A percentile compares a stretch with the other conserved stretches of the same genome.
Conservation (phyloP, 1,140 invertebrate species). For the Drosophila setifemur region DNA sequence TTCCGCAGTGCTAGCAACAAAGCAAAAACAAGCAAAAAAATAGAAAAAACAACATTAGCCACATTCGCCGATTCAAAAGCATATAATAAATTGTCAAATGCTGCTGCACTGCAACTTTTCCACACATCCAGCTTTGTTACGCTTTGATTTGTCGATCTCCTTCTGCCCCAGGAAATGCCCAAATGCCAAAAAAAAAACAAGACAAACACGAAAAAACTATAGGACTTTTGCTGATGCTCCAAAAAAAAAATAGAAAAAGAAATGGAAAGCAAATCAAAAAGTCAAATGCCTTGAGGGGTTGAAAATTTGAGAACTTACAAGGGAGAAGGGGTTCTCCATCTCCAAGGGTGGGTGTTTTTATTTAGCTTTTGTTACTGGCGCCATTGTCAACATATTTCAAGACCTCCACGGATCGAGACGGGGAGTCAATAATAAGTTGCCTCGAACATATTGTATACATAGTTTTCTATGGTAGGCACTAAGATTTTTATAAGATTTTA, state of each 20-base stretch:
- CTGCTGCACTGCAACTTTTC: slow-evolving; percentile 58
- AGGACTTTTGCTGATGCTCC: slow-evolving; percentile 66
- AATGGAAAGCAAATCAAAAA: slow-evolving; percentile 63
- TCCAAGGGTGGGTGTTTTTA: slow-evolving; percentile 8
- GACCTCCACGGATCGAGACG: slow-evolving; percentile 14
- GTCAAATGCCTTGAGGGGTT: slow-evolving; percentile 69
- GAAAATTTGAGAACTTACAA: slow-evolving; percentile 36
- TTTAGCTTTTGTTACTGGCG: slow-evolving; percentile 66
- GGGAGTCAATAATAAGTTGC: slow-evolving; percentile 69
- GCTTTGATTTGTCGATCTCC: slow-evolving; percentile 67
- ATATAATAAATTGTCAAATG: slow-evolving; percentile 71
- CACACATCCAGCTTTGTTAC: slow-evolving; percentile 51
- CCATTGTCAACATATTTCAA: slow-evolving; percentile 80
- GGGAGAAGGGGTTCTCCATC: not conserved
- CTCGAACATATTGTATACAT: slow-evolving; percentile 51
- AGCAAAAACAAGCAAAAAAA: slow-evolving; percentile 3
- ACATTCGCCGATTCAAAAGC: slow-evolving; percentile 54
- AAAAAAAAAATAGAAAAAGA: slow-evolving; percentile 42
- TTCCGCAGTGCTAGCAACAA: slow-evolving; percentile 51
- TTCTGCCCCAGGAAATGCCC: slow-evolving; percentile 31
- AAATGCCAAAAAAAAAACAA: slow-evolving; percentile 28
- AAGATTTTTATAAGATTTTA: slow-evolving; percentile 55
- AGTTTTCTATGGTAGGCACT: not conserved
- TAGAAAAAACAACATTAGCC: slow-evolving; percentile 30
- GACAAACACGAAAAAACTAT: slow-evolving; percentile 34